phyloP scores from a whole-genome alignment of 1,140 invertebrate genomes.

The Brachionus rubens region DNA sequence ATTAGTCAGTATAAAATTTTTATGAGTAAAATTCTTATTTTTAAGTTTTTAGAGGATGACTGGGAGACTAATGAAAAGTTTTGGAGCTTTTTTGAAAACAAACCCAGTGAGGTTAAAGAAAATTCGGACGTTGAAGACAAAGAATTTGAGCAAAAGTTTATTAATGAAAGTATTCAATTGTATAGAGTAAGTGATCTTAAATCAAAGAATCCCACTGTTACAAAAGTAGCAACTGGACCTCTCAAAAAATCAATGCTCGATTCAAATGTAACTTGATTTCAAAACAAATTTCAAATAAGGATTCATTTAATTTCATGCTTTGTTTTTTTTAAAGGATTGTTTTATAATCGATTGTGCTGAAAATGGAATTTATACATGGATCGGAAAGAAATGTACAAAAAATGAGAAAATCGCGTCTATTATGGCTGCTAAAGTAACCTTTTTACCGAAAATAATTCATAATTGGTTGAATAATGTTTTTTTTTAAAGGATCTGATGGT shows the following conservation, averaged over 20 bases:
- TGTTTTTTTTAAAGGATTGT: slow-evolving; percentile 66
- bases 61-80: slow-evolving; percentile 49
- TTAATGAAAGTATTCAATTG: slow-evolving; percentile 35
- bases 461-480: slow-evolving; percentile 20
- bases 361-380: slow-evolving; percentile 79
- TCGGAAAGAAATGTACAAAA: slow-evolving; percentile 72
- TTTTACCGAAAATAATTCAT: not conserved
- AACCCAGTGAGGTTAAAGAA: slow-evolving; percentile 48
- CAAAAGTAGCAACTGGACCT: slow-evolving; percentile 66
- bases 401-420: slow-evolving; percentile 75
- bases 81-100: slow-evolving; percentile 52
- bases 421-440: slow-evolving; percentile 66
- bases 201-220: not conserved
- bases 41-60: slow-evolving; percentile 38
- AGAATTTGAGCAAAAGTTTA: slow-evolving; percentile 48
- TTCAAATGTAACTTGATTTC: slow-evolving; percentile 64
- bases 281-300: not conserved
- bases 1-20: not conserved
- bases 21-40: not conserved
- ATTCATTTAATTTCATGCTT: slow-evolving; percentile 45
- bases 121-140: slow-evolving; percentile 51
- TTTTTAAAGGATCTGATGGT: slow-evolving; percentile 64
- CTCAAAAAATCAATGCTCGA: slow-evolving; percentile 71
- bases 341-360: slow-evolving; percentile 78
- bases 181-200: slow-evolving; percentile 43